Evolutionary conservation across 64 coral and sea anemone species (phyloP).

Genomic region (Porites lutea): DNA sequence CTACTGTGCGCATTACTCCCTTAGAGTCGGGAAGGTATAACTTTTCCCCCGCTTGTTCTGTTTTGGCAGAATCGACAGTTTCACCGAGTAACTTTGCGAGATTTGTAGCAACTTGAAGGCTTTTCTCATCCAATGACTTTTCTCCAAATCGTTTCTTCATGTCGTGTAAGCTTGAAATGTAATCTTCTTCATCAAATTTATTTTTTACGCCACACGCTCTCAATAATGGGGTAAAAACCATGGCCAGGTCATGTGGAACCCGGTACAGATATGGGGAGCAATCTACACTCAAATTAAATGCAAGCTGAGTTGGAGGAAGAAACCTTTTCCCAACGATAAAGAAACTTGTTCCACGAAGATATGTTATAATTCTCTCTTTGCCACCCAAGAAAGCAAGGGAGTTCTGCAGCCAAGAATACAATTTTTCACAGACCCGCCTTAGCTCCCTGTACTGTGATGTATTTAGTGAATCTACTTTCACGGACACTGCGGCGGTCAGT

Average conservation of each 20-base stretch:
- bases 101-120: slow-evolving; percentile 12
- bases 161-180: slow-evolving; percentile 7
- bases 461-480: neutral
- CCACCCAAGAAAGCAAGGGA: neutral
- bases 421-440: slow-evolving; percentile 16
- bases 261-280: slow-evolving; percentile 62
- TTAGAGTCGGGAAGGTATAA: slow-evolving; percentile 60
- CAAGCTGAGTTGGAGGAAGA: slow-evolving; percentile 63
- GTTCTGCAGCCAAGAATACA: slow-evolving; percentile 56
- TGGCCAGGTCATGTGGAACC: neutral
- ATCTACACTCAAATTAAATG: slow-evolving; percentile 24
- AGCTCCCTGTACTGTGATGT: neutral
- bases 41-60: neutral
- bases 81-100: slow-evolving; percentile 36
- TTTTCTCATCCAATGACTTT: slow-evolving; percentile 7
- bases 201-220: slow-evolving; percentile 51
- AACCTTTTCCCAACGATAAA: slow-evolving; percentile 37
- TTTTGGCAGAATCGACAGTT: neutral
- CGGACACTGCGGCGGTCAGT: neutral
- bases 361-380: neutral
- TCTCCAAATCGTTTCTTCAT: slow-evolving; percentile 6
- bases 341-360: slow-evolving; percentile 9
- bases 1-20: slow-evolving; percentile 39
- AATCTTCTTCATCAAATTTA: slow-evolving; percentile 59
- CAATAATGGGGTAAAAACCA: slow-evolving; percentile 51